phyloP scores from a whole-genome alignment of 2,797 vertebrate species.

The Tachyglossus aculeatus region DNA sequence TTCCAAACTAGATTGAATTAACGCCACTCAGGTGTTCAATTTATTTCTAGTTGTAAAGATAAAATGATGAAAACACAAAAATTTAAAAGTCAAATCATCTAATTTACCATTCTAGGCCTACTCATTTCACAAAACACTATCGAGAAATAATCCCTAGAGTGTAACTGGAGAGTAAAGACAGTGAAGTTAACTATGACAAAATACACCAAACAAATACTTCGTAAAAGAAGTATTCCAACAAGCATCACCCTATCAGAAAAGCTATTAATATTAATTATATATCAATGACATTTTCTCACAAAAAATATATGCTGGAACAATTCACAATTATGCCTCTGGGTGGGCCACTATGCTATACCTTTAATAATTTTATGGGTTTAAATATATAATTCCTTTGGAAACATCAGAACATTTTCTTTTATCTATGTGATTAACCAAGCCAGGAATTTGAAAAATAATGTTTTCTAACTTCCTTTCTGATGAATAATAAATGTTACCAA shows the following conservation, averaged over 20 bases:
- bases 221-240: not conserved
- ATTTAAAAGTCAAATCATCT: too few species aligned
- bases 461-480: constrained; percentile 75
- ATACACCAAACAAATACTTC: too few species aligned
- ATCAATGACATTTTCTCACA: not conserved
- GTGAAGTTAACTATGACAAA: too few species aligned
- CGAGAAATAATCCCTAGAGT: too few species aligned
- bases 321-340: constrained; percentile 15
- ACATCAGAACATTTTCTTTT: constrained; percentile 53
- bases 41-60: too few species aligned
- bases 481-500: constrained; percentile 80
- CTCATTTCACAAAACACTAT: too few species aligned
- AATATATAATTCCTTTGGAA: constrained; percentile 52
- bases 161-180: too few species aligned
- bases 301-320: not conserved
- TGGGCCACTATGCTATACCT: constrained; percentile 42
- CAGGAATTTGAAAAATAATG: constrained; percentile 68
- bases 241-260: not conserved
- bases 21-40: too few species aligned
- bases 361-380: constrained; percentile 38
- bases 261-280: constrained; percentile 9
- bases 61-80: too few species aligned
- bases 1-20: too few species aligned
- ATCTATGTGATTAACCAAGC: constrained; percentile 64
- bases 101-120: too few species aligned